These are phyloP conservation scores for Pygmarrhopalites habei DNA, from an alignment of 1,140 invertebrate genomes.

Conservation along the genomic window DNA sequence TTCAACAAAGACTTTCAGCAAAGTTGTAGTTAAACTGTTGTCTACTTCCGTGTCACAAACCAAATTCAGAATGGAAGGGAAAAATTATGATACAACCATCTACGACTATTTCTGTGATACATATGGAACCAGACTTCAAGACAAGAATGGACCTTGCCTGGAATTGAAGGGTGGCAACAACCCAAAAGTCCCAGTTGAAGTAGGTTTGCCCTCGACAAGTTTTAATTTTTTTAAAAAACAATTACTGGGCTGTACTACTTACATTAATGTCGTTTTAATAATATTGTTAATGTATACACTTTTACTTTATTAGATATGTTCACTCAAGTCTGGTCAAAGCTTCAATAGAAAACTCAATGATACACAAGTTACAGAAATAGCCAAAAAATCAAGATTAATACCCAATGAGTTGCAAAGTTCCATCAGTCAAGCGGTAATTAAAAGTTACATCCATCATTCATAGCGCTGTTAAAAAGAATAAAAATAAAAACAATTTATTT, in stretches of 20 bases:
- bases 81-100: constrained; percentile 10
- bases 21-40: constrained; percentile 2
- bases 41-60: constrained; percentile 7
- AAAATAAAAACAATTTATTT: too few species aligned
- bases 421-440: constrained; percentile 10
- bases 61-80: constrained; percentile 13
- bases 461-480: too few species aligned
- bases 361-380: constrained; percentile 24
- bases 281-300: constrained; percentile 3
- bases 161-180: constrained; percentile 14
- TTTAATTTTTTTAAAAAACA: too few species aligned
- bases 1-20: constrained; percentile 7
- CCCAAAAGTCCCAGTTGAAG: constrained; percentile 26
- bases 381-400: constrained; percentile 10
- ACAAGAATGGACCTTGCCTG: constrained; percentile 19
- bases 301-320: constrained; percentile 9
- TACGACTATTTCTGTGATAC: constrained; percentile 19
- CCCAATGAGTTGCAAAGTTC: constrained; percentile 10
- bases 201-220: too few species aligned
- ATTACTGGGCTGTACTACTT: too few species aligned
- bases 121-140: background rate
- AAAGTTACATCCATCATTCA: too few species aligned
- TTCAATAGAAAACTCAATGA: constrained; percentile 30
- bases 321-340: constrained; percentile 28
- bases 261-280: too few species aligned